Conservation (phyloP, 2,888 invertebrate genomes). For the Lymantria monacha region DNA sequence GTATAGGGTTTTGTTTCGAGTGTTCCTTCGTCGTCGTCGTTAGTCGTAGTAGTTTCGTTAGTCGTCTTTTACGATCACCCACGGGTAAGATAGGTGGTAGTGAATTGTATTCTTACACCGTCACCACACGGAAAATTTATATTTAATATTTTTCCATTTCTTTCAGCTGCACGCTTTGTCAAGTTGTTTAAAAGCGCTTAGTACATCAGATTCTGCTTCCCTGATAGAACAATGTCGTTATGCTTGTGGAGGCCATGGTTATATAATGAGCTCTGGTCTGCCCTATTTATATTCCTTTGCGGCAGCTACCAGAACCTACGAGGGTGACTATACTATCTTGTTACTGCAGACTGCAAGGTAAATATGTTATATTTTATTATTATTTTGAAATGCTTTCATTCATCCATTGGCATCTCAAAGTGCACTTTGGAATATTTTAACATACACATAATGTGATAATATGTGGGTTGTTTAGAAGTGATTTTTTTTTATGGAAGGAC, state of each 20-base stretch:
- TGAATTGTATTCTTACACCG: no score
- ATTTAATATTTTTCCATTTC: background rate
- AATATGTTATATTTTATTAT: no score
- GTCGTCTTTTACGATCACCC: no score
- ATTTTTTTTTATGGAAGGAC: no score
- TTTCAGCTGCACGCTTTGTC: slow-evolving; percentile 92
- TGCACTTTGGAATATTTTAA: no score
- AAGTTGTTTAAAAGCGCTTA: slow-evolving; percentile 94
- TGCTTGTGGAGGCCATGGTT: slow-evolving; percentile 98
- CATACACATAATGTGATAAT: no score
- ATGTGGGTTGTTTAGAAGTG: no score
- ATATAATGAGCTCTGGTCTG: slow-evolving; percentile 92
- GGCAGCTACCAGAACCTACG: slow-evolving; percentile 95
- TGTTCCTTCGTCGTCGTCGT: no score
- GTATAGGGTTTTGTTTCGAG: no score
- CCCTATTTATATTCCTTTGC: slow-evolving; percentile 91
- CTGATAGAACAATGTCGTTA: slow-evolving; percentile 92
- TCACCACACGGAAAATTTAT: no score
- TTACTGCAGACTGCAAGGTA: slow-evolving; percentile 92
- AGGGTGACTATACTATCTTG: slow-evolving; percentile 97
- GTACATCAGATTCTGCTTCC: slow-evolving; percentile 86
- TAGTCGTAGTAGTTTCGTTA: no score
- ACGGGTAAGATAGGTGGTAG: no score
- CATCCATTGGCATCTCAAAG: background rate
- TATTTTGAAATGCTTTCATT: background rate